Base-by-base conservation (phyloP, 2,888 invertebrate genomes). In the Therioaphis trifolii region DNA sequence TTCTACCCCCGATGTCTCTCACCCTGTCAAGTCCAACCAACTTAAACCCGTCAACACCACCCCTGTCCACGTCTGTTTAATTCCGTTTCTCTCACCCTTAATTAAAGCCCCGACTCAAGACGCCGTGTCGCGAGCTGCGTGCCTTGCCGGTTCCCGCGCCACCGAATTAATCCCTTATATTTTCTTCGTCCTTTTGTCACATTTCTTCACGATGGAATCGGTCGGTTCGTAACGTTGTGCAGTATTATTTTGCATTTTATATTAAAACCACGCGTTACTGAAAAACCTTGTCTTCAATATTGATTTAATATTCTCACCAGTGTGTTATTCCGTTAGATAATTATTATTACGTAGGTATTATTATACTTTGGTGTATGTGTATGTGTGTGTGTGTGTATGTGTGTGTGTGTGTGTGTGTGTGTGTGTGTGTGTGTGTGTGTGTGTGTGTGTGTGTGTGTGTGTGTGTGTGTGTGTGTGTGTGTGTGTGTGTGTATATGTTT, bases 61-160 rank as follows among this genome's bases (percentile, higher is more conserved):
- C 79, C 79, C 58, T 52, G 72, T 61, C 72, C 61, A 35, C 61
- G 46, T 61, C 72, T 35, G 49, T 49, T 80, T 80, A 80, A 71
- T 80, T 80, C 71, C 72, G 80, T 72, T 80, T 80, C 72, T 61
- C 80, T 61, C 80, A 46, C 80, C 71, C 80, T 80, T 80, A 80
- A 80, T 80, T 80, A 80, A 80, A 71, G 71, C 71, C 12, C 43
- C 55, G 68, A 40, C 24, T 79, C 21, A 4, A 69, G 55, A 43
- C 46, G 35, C 69, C 80, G 49, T 15, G 27, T 69, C 46, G 43
- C n/a, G 35, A 49, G 40, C 18, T 21, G 55, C 12, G 27, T 61
- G 55, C 80, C 69, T 18, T 46, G 12, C 66, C n/a, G 2, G 61
- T 61, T 43, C 18, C 78, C 49, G 21, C 49, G 35, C 66, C 52